Conservation (phyloP, 2,888 invertebrate genomes). For the Cheilosia impressa region DNA sequence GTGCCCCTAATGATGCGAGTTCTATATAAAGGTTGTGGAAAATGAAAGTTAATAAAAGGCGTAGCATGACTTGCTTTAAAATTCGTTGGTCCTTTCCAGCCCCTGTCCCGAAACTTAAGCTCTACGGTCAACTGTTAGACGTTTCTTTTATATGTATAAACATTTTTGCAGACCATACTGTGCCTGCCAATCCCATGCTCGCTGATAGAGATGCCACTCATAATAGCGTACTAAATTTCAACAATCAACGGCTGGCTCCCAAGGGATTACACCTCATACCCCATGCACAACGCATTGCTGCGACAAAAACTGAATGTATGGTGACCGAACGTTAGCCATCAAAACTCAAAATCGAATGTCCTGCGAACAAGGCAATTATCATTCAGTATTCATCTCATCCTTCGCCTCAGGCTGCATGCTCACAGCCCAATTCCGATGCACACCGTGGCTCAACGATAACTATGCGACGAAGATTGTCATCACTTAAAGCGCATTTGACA, state of each 20-base stretch:
- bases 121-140: too few species aligned
- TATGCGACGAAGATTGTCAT: slow-evolving; percentile 65
- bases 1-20: too few species aligned
- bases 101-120: too few species aligned
- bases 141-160: too few species aligned
- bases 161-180: slow-evolving; percentile 5
- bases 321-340: slow-evolving; percentile 26
- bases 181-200: background rate
- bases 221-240: slow-evolving; percentile 11
- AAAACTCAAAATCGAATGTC: slow-evolving; percentile 51
- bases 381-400: slow-evolving; percentile 47
- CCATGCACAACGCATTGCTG: background rate
- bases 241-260: background rate
- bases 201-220: background rate
- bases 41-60: too few species aligned
- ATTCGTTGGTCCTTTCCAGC: too few species aligned
- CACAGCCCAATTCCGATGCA: slow-evolving; percentile 53
- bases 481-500: slow-evolving; percentile 72
- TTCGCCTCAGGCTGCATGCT: slow-evolving; percentile 8
- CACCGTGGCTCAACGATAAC: slow-evolving; percentile 24
- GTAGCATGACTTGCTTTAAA: background rate
- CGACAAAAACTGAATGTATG: slow-evolving; percentile 18
- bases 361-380: slow-evolving; percentile 68
- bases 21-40: too few species aligned
- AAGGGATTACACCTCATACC: background rate